These are phyloP conservation scores for Tetranychus piercei DNA, from an alignment of 2,888 invertebrate species.

Conservation along the genomic window DNA sequence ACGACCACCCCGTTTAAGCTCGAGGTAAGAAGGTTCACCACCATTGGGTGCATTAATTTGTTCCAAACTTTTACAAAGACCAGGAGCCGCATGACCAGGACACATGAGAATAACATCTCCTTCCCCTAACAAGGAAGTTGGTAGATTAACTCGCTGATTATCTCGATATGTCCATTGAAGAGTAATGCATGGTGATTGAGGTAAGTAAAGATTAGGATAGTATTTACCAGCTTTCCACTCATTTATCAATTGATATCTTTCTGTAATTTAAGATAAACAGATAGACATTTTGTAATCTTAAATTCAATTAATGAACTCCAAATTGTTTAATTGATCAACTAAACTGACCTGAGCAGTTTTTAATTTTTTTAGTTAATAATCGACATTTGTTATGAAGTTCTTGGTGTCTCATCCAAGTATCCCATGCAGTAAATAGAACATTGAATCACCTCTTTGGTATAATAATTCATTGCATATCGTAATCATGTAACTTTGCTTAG, in stretches of 20 bases:
- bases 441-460: constrained; percentile 33
- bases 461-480: constrained; percentile 5
- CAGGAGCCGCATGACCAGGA: constrained; percentile 60
- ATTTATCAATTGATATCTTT: constrained; percentile 14
- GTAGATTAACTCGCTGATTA: constrained; percentile 65
- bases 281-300: neutral
- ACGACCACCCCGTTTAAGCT: constrained; percentile 35
- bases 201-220: constrained; percentile 51
- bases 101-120: constrained; percentile 71
- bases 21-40: constrained; percentile 3
- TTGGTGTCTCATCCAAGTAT: constrained; percentile 45
- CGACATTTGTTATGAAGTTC: constrained; percentile 40
- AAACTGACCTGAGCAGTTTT: constrained; percentile 5
- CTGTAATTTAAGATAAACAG: neutral
- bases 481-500: neutral
- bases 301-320: neutral
- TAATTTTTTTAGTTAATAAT: constrained; percentile 33
- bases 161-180: constrained; percentile 88
- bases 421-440: constrained; percentile 43
- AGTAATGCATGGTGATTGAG: constrained; percentile 79
- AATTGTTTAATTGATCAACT: neutral
- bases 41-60: neutral
- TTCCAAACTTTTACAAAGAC: constrained; percentile 36
- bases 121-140: constrained; percentile 66
- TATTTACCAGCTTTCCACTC: constrained; percentile 18